These are phyloP conservation scores for Physella acuta DNA, from an alignment of 1,140 invertebrate genomes.

Conservation along the genomic window DNA sequence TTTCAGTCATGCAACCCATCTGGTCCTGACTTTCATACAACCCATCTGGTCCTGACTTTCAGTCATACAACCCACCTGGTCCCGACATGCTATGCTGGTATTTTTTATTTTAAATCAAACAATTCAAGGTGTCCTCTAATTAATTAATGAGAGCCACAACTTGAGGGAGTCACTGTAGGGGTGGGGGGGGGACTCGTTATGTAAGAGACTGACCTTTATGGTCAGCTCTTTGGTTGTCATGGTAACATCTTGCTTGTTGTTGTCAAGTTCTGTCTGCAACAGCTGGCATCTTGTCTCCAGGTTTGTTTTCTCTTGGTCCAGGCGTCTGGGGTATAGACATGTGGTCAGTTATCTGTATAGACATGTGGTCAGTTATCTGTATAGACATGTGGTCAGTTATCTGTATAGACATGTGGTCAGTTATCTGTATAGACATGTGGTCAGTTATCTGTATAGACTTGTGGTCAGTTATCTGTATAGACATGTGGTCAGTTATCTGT, in stretches of 20 bases:
- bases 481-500: too few species aligned
- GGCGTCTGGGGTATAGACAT: conserved; percentile 49
- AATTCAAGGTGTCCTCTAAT: not conserved
- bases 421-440: too few species aligned
- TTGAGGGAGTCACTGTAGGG: not conserved
- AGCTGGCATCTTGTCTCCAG: conserved; percentile 40
- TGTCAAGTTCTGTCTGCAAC: conserved; percentile 42
- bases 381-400: too few species aligned
- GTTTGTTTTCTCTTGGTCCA: conserved; percentile 42
- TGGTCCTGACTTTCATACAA: too few species aligned
- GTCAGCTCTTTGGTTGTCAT: conserved; percentile 45
- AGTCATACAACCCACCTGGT: too few species aligned
- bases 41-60: too few species aligned
- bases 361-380: too few species aligned
- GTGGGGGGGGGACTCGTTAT: not conserved
- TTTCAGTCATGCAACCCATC: too few species aligned
- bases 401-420: too few species aligned
- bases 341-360: too few species aligned
- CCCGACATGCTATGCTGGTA: not conserved
- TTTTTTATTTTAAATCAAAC: not conserved
- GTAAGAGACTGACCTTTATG: conserved; percentile 36
- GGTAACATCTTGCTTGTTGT: conserved; percentile 43
- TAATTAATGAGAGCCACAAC: not conserved
- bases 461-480: too few species aligned
- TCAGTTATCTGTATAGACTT: too few species aligned